phyloP scores from a whole-genome alignment of 2,113 vertebrate genomes.

The Anthoscopus minutus region DNA sequence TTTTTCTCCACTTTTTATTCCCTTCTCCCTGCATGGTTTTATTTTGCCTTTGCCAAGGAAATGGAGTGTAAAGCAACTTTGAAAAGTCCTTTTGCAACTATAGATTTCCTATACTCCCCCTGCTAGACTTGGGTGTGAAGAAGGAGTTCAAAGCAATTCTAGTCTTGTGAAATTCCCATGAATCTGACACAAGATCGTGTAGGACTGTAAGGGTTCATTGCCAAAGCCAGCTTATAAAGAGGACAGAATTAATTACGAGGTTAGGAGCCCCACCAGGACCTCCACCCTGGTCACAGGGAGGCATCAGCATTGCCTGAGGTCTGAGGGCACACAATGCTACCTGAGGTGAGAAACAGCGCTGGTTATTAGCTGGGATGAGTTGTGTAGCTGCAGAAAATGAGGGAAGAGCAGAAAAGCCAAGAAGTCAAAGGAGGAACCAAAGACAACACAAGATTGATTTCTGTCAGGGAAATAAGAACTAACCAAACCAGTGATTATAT shows the following conservation, averaged over 20 bases:
- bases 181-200: background rate
- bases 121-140: background rate
- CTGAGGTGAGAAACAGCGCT: background rate
- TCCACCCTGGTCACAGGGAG: background rate
- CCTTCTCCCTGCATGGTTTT: background rate
- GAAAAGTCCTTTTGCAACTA: background rate
- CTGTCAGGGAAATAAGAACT: background rate
- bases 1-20: background rate
- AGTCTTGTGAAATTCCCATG: accelerated
- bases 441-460: background rate
- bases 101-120: background rate
- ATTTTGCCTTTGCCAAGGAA: background rate
- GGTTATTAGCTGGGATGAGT: background rate
- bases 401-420: background rate
- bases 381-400: background rate
- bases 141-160: background rate
- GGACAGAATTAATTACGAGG: background rate
- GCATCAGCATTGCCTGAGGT: background rate
- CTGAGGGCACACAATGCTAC: background rate
- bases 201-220: background rate
- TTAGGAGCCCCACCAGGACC: background rate
- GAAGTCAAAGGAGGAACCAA: background rate
- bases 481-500: background rate
- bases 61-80: accelerated
- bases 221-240: background rate